These are phyloP conservation scores for Brenthis ino DNA, from an alignment of 2,888 invertebrate species.

Conservation along the genomic window DNA sequence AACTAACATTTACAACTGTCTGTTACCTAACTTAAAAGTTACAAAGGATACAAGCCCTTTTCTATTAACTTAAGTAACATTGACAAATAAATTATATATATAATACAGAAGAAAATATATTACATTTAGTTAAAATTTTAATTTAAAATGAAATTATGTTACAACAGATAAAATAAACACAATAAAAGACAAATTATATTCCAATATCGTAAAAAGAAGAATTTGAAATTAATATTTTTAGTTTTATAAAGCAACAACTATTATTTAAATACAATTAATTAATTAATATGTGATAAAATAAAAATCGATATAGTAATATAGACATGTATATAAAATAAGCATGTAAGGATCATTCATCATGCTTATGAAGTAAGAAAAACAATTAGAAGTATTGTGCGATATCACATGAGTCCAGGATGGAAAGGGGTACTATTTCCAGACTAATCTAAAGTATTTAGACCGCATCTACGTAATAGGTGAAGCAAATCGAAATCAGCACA, in stretches of 20 bases:
- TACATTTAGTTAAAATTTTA: constrained; percentile 1
- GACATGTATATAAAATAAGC: constrained; percentile 38
- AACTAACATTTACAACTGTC: constrained; percentile 39
- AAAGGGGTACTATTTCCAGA: constrained; percentile 54
- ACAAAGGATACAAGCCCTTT: neutral
- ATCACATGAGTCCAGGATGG: constrained; percentile 57
- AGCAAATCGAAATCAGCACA: constrained; percentile 40
- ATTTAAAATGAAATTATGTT: neutral
- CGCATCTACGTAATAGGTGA: constrained; percentile 64
- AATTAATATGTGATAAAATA: neutral
- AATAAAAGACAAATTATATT: neutral
- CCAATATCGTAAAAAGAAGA: constrained; percentile 6
- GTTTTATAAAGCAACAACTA: constrained; percentile 10
- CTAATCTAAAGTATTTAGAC: constrained; percentile 54
- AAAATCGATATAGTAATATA: neutral
- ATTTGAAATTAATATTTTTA: neutral
- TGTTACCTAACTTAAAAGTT: constrained; percentile 26
- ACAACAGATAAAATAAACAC: neutral
- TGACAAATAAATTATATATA: constrained; percentile 15
- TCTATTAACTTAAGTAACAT: constrained; percentile 32
- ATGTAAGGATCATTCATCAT: constrained; percentile 57
- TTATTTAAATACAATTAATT: neutral
- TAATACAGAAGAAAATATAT: constrained; percentile 8
- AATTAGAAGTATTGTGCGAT: constrained; percentile 52
- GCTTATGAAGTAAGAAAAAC: constrained; percentile 56